Percentiles rank a stretch among this genome's conserved stretches.
These are phyloP conservation scores for Cottus gobio DNA, from an alignment of 2,113 vertebrate species.

Conservation along the genomic window DNA sequence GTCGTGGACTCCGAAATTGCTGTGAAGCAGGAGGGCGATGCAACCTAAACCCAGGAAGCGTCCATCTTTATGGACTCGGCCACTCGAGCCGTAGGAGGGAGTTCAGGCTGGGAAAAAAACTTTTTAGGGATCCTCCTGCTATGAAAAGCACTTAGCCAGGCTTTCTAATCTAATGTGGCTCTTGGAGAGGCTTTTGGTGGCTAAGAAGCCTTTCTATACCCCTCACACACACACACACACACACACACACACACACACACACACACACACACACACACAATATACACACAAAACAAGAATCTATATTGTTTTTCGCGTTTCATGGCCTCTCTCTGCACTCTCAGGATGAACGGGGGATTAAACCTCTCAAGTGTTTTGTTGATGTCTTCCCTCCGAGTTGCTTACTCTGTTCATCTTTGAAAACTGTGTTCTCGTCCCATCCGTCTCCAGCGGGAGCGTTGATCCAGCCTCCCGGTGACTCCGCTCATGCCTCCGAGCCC, in stretches of 20 bases:
- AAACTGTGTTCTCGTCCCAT: slow-evolving; percentile 30
- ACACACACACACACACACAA: not conserved
- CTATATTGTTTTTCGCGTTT: slow-evolving; percentile 55
- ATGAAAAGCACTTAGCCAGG: slow-evolving; percentile 61
- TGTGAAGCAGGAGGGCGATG: not conserved
- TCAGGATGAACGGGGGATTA: slow-evolving; percentile 54
- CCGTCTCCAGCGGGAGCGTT: slow-evolving; percentile 33
- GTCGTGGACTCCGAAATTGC: slow-evolving; percentile 8
- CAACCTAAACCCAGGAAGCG: slow-evolving; percentile 42
- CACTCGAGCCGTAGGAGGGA: slow-evolving; percentile 26
- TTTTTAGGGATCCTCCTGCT: slow-evolving; percentile 23
- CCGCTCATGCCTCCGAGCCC: slow-evolving; percentile 23
- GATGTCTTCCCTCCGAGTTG: slow-evolving; percentile 32
- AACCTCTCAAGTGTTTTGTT: slow-evolving; percentile 54
- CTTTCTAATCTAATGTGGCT: slow-evolving; percentile 56
- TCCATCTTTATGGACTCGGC: not conserved
- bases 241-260: not conserved
- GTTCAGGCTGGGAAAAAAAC: slow-evolving; percentile 23
- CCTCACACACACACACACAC: not conserved
- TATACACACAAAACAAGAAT: not conserved
- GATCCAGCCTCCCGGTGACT: slow-evolving; percentile 54
- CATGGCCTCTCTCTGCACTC: slow-evolving; percentile 17
- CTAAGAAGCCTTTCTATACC: slow-evolving; percentile 1
- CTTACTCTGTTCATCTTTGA: slow-evolving; percentile 51
- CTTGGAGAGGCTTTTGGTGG: slow-evolving; percentile 29